Percentiles rank a stretch among this genome's conserved stretches.
Evolutionary conservation across 2,888 invertebrate species (phyloP).

Genomic region (Cheilosia urbana): DNA sequence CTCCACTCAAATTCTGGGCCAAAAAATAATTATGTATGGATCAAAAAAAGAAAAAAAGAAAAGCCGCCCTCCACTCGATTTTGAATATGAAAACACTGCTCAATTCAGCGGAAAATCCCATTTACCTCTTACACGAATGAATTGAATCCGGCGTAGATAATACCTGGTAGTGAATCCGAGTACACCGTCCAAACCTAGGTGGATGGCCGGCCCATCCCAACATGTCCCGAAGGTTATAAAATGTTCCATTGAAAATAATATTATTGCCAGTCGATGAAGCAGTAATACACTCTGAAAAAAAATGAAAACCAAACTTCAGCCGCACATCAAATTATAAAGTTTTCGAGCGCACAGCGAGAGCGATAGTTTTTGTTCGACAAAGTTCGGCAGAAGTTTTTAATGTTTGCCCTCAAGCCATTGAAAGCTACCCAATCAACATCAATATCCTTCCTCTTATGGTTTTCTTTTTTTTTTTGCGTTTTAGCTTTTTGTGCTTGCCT

Average conservation of each 20-base stretch:
- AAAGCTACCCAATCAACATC: slow-evolving; percentile 66
- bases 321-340: slow-evolving; percentile 65
- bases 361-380: slow-evolving; percentile 48
- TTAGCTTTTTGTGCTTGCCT: not conserved
- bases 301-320: slow-evolving; percentile 41
- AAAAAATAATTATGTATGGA: no score
- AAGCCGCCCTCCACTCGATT: no score
- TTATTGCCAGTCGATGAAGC: no score
- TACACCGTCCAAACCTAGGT: no score
- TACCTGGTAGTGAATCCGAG: slow-evolving; percentile 31
- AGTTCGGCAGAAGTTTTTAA: slow-evolving; percentile 63
- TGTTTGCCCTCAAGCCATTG: slow-evolving; percentile 40
- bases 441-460: slow-evolving; percentile 31
- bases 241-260: no score
- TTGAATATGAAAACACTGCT: not conserved
- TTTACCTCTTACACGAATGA: slow-evolving; percentile 18
- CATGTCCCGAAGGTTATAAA: no score
- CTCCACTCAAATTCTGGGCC: no score
- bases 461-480: not conserved
- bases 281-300: slow-evolving; percentile 12
- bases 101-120: slow-evolving; percentile 41
- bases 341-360: slow-evolving; percentile 12
- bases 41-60: no score
- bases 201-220: no score
- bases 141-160: slow-evolving; percentile 22